These are phyloP conservation scores for Belonocnema kinseyi DNA, from an alignment of 1,140 invertebrate genomes.

Conservation along the genomic window DNA sequence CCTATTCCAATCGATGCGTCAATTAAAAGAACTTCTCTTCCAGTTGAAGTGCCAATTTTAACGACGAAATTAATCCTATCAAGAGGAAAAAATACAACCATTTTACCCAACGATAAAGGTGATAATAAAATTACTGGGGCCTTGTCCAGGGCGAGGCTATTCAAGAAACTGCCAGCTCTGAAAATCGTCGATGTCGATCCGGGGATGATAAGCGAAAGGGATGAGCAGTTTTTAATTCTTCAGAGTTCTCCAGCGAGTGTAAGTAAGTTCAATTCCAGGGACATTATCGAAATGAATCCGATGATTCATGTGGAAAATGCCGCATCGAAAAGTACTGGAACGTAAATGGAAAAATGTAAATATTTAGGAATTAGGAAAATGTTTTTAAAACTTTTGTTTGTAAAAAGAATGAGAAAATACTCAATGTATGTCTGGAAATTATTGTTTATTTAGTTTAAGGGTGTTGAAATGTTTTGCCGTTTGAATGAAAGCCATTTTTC, in stretches of 20 bases:
- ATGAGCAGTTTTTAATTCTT: constrained; percentile 57
- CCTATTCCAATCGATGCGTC: constrained; percentile 32
- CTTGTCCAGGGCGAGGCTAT: constrained; percentile 32
- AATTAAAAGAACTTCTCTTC: constrained; percentile 33
- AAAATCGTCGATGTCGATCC: constrained; percentile 56
- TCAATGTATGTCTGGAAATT: too few relatives aligned
- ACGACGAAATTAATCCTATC: constrained; percentile 49
- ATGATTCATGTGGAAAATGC: constrained; percentile 47
- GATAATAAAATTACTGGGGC: constrained; percentile 38
- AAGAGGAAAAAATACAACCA: constrained; percentile 54
- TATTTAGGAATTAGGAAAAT: too few relatives aligned
- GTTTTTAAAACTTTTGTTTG: too few relatives aligned
- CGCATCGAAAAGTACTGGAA: constrained; percentile 55
- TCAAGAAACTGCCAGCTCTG: constrained; percentile 47
- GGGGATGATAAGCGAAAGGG: constrained; percentile 43
- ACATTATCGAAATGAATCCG: constrained; percentile 61
- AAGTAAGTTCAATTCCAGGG: constrained; percentile 39
- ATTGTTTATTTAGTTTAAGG: too few relatives aligned
- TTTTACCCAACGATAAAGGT: constrained; percentile 58
- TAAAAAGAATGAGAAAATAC: too few relatives aligned
- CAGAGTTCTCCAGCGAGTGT: constrained; percentile 48
- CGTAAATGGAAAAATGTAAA: constrained; percentile 34
- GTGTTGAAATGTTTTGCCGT: too few relatives aligned
- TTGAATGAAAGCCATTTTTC: too few relatives aligned
- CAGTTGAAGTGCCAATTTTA: constrained; percentile 41